phyloP scores from a whole-genome alignment of 1,140 invertebrate genomes.

The Tetramorium simillimum region DNA sequence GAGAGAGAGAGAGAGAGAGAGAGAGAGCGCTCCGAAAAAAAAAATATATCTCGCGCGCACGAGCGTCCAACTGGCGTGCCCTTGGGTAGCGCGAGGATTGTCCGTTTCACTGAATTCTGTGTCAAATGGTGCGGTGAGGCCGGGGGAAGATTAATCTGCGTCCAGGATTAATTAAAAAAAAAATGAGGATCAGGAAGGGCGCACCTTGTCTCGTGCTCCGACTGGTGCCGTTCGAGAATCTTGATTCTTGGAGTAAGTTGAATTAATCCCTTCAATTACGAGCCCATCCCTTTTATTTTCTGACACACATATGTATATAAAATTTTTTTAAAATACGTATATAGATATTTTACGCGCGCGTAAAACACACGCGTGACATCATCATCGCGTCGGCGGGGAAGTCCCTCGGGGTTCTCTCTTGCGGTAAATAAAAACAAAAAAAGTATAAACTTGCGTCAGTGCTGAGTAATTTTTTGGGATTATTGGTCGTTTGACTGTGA shows the following conservation, averaged over 20 bases:
- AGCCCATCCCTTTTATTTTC: neutral
- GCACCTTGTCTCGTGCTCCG: constrained; percentile 88
- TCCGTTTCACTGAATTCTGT: constrained; percentile 24
- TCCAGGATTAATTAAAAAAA: constrained; percentile 17
- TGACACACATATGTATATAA: neutral
- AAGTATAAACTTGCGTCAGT: neutral
- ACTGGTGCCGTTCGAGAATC: constrained; percentile 85
- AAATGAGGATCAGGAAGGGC: constrained; percentile 89
- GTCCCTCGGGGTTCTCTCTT: neutral
- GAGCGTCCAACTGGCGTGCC: neutral
- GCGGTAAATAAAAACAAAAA: neutral
- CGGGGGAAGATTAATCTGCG: constrained; percentile 14
- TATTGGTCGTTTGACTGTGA: neutral
- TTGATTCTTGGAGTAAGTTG: constrained; percentile 85
- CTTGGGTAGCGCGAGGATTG: neutral
- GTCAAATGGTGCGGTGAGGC: constrained; percentile 71
- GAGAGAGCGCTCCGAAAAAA: no score
- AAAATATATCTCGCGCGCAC: neutral
- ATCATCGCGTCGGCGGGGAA: neutral
- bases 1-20: no score
- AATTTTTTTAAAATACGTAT: no score
- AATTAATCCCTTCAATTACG: neutral
- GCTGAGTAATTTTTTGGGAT: neutral
- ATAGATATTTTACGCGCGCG: no score
- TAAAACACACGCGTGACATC: neutral